These are phyloP conservation scores for pig (Sus scrofa) DNA, from an alignment of 2,113 vertebrate genomes.

Conservation along the genomic window DNA sequence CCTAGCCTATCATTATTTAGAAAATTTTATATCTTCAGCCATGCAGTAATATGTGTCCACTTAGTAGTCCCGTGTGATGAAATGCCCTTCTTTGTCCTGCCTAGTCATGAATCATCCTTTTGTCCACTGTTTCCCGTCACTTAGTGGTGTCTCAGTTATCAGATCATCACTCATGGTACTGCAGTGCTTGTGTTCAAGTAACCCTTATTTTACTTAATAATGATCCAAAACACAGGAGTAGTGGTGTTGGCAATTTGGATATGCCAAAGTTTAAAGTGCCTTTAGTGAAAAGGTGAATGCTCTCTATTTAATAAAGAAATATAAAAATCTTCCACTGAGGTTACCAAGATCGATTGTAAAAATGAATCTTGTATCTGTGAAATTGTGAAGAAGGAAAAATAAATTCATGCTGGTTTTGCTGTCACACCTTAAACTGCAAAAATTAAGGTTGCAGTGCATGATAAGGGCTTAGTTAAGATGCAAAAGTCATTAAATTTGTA, in stretches of 20 bases:
- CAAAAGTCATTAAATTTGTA: background rate
- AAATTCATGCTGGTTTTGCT: background rate
- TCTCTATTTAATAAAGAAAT: background rate
- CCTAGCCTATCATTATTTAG: background rate
- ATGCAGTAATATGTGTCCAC: background rate
- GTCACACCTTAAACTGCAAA: background rate
- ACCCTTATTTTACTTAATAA: background rate
- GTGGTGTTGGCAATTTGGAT: background rate
- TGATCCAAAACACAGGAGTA: no score
- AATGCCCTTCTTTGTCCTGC: background rate
- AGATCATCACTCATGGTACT: background rate
- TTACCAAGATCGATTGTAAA: background rate
- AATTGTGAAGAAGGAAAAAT: background rate
- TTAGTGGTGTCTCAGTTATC: background rate
- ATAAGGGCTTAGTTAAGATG: background rate
- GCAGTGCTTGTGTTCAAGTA: background rate
- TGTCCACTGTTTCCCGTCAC: background rate
- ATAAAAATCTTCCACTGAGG: background rate
- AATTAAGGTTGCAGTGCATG: background rate
- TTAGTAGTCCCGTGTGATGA: background rate
- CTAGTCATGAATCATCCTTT: background rate
- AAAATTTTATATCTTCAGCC: constrained; percentile 4
- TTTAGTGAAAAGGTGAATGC: background rate
- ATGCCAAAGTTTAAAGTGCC: background rate
- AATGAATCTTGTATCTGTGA: background rate